A percentile compares a stretch with the other conserved stretches of the same genome.
Conservation (phyloP, 2,888 invertebrate species). For the Nebria salina region DNA sequence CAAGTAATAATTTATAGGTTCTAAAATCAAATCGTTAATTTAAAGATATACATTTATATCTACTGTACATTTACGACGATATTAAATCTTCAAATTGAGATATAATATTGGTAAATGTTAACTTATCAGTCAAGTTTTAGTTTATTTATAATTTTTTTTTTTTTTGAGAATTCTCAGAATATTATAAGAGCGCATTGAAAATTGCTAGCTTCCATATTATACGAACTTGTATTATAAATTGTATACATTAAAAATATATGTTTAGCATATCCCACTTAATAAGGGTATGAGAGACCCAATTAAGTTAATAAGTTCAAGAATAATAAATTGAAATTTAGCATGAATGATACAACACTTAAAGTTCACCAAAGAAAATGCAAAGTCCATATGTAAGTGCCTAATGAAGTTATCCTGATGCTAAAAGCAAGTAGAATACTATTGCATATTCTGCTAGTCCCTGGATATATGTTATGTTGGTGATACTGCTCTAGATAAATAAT, state of each 20-base stretch:
- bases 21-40: not conserved
- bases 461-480: not conserved
- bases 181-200: too few species aligned
- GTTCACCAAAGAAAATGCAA: not conserved
- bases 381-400: not conserved
- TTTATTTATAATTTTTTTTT: too few species aligned
- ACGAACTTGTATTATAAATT: too few species aligned
- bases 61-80: not conserved
- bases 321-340: not conserved
- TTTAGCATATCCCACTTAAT: too few species aligned
- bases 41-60: not conserved
- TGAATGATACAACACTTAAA: not conserved
- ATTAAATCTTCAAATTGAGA: not conserved
- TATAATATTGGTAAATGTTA: not conserved
- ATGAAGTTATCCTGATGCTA: not conserved
- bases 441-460: not conserved
- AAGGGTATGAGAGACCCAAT: too few species aligned
- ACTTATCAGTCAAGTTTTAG: not conserved
- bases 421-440: not conserved
- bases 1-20: not conserved
- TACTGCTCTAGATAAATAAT: constrained; percentile 37
- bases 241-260: too few species aligned
- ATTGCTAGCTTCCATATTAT: too few species aligned
- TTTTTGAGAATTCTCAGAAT: too few species aligned
- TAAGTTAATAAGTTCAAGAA: not conserved